A percentile compares a stretch with the other conserved stretches of the same genome.
These are phyloP conservation scores for Pachycephala philippinensis DNA, from an alignment of 2,113 vertebrate genomes.

Conservation along the genomic window DNA sequence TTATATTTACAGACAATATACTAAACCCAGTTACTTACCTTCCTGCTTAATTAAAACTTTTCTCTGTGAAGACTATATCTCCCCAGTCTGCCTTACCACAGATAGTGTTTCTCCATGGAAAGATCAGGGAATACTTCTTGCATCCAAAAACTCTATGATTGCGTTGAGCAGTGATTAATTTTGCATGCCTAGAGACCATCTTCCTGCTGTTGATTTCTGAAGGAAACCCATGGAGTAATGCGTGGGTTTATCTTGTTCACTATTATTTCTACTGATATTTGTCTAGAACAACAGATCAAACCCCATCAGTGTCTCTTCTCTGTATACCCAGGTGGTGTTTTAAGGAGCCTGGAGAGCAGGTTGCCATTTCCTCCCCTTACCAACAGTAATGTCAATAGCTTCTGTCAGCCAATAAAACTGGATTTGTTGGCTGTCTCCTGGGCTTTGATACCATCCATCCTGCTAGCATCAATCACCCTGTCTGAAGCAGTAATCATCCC, in stretches of 20 bases:
- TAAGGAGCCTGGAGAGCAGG: slow-evolving; percentile 25
- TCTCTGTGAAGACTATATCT: neutral
- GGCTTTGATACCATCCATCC: neutral
- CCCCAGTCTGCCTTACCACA: neutral
- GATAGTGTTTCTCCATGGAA: slow-evolving; percentile 11
- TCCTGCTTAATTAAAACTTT: slow-evolving; percentile 40
- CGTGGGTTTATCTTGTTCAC: neutral
- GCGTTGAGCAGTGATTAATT: neutral
- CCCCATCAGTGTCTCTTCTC: neutral
- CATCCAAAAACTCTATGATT: neutral
- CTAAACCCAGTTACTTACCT: neutral
- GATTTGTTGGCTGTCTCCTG: neutral
- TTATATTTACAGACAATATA: neutral
- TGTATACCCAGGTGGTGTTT: slow-evolving; percentile 5
- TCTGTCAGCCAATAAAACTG: slow-evolving; percentile 45
- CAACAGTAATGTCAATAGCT: slow-evolving; percentile 25
- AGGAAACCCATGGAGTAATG: slow-evolving; percentile 3
- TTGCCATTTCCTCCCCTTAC: neutral
- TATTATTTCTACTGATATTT: slow-evolving; percentile 14
- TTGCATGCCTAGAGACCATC: neutral
- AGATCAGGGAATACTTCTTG: neutral
- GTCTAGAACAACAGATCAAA: slow-evolving; percentile 21
- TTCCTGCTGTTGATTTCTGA: slow-evolving; percentile 20
- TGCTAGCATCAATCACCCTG: slow-evolving; percentile 37
- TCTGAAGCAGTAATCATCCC: slow-evolving; percentile 11